Base-by-base conservation (phyloP, 2,113 vertebrate genomes). In the Nothobranchius furzeri region DNA sequence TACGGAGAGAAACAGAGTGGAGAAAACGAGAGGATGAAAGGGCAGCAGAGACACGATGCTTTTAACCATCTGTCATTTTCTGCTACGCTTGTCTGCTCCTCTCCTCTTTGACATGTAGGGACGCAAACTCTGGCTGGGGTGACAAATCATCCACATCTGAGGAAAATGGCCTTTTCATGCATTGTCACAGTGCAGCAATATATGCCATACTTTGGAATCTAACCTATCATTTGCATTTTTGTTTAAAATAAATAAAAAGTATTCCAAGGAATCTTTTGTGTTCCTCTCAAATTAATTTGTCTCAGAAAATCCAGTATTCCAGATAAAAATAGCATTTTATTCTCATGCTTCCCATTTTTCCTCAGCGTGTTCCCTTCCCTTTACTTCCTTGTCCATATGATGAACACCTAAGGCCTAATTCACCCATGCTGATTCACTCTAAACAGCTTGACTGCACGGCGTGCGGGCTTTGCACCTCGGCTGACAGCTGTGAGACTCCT, bases 11-110 rank as follows among this genome's bases (percentile, higher is more conserved):
- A 71, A 77, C 60, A 76, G 78, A 83, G 63, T 70, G 69, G 64
- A 58, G 62, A 64, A 70, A 75, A 74, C 76, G 70, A 75, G 80
- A 77, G 72, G 82, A 81, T 81, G 79, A 88, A 86, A 89, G 82
- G 70, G 81, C 78, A 69, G 61, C 54, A 46, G 75, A 71, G 75
- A 82, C 80, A 84, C 52, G 46, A 86, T 70, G 83, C 82, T 90
- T 89, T 90, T 89, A 88, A 88, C 85, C 86, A 87, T 83, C 88
- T 90, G 86, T 88, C 85, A 89, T 85, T 79, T 57, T 81, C 75
- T 78, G 85, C 81, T 67, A 85, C 78, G 81, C 42, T 70, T 85
- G 85, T 85, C 83, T 87, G 83, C 82, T 76, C 52, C 70, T 61
- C 72, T 79, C 68, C 65, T 79, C 55, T 76, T 58, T 82, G 73